Percentiles rank a stretch among this genome's conserved stretches.
Conservation (phyloP, 1,140 invertebrate genomes). For the Lasioglossum albipes region DNA sequence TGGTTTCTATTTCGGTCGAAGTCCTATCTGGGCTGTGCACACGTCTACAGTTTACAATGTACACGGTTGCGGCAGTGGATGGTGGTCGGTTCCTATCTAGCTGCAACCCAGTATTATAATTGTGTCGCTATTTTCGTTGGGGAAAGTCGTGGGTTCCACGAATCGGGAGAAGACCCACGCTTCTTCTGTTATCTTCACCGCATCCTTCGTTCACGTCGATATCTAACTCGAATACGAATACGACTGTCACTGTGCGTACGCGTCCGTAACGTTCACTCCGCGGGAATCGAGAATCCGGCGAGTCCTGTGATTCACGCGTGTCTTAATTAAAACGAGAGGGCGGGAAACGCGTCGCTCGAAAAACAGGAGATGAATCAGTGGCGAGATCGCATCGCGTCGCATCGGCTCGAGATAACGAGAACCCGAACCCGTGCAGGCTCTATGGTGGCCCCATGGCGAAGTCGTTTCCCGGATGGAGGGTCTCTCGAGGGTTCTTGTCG, state of each 20-base stretch:
- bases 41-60: too few relatives aligned
- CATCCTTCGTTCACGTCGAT: slow-evolving; percentile 34
- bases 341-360: neutral
- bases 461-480: neutral
- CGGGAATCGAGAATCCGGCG: too few relatives aligned
- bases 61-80: too few relatives aligned
- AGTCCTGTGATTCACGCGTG: slow-evolving; percentile 41
- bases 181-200: slow-evolving; percentile 38
- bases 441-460: neutral
- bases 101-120: too few relatives aligned
- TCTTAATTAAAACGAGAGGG: slow-evolving; percentile 35
- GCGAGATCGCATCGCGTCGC: neutral
- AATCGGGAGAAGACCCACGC: neutral
- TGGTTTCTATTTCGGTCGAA: too few relatives aligned
- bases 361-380: slow-evolving; percentile 46
- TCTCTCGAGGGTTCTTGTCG: slow-evolving; percentile 11
- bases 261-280: too few relatives aligned
- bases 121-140: neutral
- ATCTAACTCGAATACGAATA: too few relatives aligned
- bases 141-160: neutral
- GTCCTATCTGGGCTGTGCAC: too few relatives aligned
- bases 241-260: too few relatives aligned
- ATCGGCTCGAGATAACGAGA: slow-evolving; percentile 48
- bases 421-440: slow-evolving; percentile 1
- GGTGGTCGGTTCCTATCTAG: too few relatives aligned